Base-by-base conservation (phyloP, 2,113 vertebrate genomes). In the Callorhinus ursinus region DNA sequence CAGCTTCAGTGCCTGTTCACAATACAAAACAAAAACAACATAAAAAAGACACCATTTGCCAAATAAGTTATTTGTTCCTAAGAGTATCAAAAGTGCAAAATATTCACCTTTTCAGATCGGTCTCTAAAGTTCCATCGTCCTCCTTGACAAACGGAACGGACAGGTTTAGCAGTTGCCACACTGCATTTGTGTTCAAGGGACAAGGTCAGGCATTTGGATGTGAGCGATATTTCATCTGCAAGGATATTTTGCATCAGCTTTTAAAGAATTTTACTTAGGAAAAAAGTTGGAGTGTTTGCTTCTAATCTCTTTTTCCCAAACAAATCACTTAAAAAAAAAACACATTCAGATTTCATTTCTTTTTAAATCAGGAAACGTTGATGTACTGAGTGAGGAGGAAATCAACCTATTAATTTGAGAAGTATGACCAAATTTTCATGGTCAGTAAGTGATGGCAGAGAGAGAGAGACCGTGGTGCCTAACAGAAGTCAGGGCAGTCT, bases 71-170 rank as follows among this genome's bases (percentile, higher is more conserved):
- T 98, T 98, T 97, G 91, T 98, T 88, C 88, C 94, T 98, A 97
- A 95, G 97, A 96, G 98, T 98, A 99, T 99, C 98, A 99, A 99
- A 99, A 99, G 99, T 99, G 99, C 99, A 99, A 99, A 99, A 98
- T 96, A 92, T 95, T 98, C 95, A 82, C 98, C 97, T 96, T 98
- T 95, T 98, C 97, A 96, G 97, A 96, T 97, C 97, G 77, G 53
- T 97, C 80, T 87, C 65, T 76, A 88, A 94, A 96, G 97, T 93
- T 88, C 67, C 18, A 2, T 86, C 42, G 22, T 51, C 63, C 96
- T 87, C 74, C 96, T 86, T 46, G 94, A 85, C 18, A 90, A 85
- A 90, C 24, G 11, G 46, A 86, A 19, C 0, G 86, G 83, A 90
- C 31, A 76, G 71, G 33, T 6, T 55, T 24, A 19, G 85, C 61